Base-by-base conservation (phyloP, 2,113 vertebrate species). In the Dicaeum eximium region DNA sequence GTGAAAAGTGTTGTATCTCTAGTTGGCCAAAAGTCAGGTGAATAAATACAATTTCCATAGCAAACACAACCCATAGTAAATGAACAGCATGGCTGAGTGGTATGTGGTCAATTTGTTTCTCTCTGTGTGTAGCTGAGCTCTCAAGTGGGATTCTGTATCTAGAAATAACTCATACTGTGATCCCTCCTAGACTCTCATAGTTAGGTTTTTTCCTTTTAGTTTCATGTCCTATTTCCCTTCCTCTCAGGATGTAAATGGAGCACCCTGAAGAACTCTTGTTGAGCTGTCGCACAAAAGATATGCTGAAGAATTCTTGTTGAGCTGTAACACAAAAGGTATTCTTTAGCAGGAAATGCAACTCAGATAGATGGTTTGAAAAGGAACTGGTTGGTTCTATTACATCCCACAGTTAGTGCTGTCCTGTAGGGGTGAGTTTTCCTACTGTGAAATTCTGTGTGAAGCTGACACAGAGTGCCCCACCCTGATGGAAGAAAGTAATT, bases 31-130 rank as follows among this genome's bases (percentile, higher is more conserved):
- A 89, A 92, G 64, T 91, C 75, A 90, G 77, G 64, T 95, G 72
- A 86, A 92, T 91, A 90, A 94, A 92, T 81, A 58, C 56, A 66
- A 87, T 80, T 95, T 93, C 80, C 60, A 35, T 60, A 48, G 71
- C 75, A 95, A 96, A 81, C 47, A 40, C 57, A 91, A 78, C 23
- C 71, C 35, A 6, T 35, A 60, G 71, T 74, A 87, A 92, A 50
- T 92, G 69, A 79, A 47, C 31, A 72, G 48, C 27, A 47, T 78
- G 51, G 28, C 47, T 74, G 47, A 48, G 40, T 48, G 48, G 40
- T 81, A 91, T 70, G 57, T 47, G 51, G 80, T 80, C 65, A 71
- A 57, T 66, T 86, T 80, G 25, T 40, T 90, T 88, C 82, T 50
- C 30, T 75, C 70, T 86, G 38, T 15, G 9, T 53, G 42, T 51